Conservation (phyloP, 2,888 invertebrate species). For the Drosophila formosana region DNA sequence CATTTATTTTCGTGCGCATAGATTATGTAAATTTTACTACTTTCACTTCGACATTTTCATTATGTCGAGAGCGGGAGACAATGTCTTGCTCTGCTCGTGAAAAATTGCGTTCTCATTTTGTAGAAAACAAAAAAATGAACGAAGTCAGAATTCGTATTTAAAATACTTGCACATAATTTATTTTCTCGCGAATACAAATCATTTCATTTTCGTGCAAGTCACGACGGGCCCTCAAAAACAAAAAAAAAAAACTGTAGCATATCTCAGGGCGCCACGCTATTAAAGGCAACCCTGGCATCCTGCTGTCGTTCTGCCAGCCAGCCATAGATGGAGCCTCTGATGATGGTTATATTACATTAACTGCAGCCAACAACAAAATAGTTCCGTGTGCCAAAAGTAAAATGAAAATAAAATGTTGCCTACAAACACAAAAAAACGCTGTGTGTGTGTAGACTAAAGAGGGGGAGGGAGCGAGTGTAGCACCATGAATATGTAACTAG, state of each 20-base stretch:
- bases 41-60: conserved; percentile 82
- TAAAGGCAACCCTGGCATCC: conserved; percentile 48
- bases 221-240: conserved; percentile 48
- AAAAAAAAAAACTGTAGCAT: conserved; percentile 63
- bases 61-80: conserved; percentile 61
- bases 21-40: conserved; percentile 81
- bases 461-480: conserved; percentile 19
- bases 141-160: conserved; percentile 72
- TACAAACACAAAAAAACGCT: conserved; percentile 49
- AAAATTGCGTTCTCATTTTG: conserved; percentile 76
- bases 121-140: neutral
- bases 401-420: conserved; percentile 77
- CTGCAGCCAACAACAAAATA: conserved; percentile 65
- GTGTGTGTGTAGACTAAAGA: neutral
- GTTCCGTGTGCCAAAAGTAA: conserved; percentile 74
- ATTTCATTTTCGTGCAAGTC: conserved; percentile 80
- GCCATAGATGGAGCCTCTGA: conserved; percentile 44
- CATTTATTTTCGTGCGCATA: conserved; percentile 80
- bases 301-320: neutral
- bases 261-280: conserved; percentile 68
- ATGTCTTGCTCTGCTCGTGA: conserved; percentile 48
- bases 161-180: conserved; percentile 81
- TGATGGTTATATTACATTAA: conserved; percentile 78
- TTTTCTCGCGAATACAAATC: conserved; percentile 78
- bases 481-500: conserved; percentile 74